Evolutionary conservation across 2,113 vertebrate species (phyloP).

Genomic region (Acrocephalus arundinaceus): DNA sequence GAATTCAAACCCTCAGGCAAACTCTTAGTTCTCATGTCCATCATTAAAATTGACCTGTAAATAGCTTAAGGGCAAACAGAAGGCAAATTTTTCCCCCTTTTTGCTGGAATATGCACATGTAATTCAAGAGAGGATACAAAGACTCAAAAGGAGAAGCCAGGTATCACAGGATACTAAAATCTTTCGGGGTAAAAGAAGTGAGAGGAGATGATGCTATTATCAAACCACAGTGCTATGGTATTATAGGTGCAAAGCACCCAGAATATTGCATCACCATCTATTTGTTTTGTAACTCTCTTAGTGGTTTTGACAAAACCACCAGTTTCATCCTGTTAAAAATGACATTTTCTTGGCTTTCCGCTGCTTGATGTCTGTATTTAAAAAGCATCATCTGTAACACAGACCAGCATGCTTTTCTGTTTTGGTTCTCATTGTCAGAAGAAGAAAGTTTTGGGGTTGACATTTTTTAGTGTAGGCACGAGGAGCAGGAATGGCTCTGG

Average conservation of each 20-base stretch:
- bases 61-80: not conserved
- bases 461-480: accelerated
- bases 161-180: not conserved
- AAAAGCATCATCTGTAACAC: not conserved
- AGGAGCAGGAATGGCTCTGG: not conserved
- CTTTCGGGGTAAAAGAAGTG: not conserved
- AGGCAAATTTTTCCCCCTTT: not conserved
- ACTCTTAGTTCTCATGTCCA: not conserved
- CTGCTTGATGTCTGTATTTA: not conserved
- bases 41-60: constrained; percentile 30
- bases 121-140: not conserved
- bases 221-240: not conserved
- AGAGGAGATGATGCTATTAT: not conserved
- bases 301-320: not conserved
- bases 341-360: not conserved
- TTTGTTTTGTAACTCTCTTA: not conserved
- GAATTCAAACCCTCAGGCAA: not conserved
- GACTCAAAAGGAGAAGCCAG: not conserved
- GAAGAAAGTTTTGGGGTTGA: not conserved
- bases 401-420: not conserved
- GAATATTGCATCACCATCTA: no score
- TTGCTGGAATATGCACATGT: not conserved
- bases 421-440: not conserved
- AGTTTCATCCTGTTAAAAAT: not conserved
- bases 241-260: not conserved